Percentiles rank a stretch among this genome's conserved stretches.
Evolutionary conservation across 2,113 vertebrate genomes (phyloP).

Genomic region (Notothenia coriiceps): DNA sequence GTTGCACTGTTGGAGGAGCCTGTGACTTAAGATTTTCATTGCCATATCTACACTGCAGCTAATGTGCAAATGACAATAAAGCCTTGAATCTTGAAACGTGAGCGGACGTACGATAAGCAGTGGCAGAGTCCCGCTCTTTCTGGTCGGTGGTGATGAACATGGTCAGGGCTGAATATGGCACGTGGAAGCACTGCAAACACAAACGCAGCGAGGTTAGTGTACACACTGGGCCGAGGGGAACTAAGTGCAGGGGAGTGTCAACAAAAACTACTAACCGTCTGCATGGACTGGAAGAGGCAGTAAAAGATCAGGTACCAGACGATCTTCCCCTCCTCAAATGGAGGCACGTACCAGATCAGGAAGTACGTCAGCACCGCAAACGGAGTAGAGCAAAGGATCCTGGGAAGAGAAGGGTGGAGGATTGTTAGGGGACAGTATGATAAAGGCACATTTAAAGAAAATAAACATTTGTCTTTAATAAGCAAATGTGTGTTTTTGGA

Average conservation of each 20-base stretch:
- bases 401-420: constrained; percentile 58
- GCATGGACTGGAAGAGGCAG: constrained; percentile 95
- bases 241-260: fast-evolving
- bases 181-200: constrained; percentile 92
- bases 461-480: neutral
- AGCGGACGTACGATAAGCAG: constrained; percentile 91
- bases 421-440: neutral
- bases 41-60: no score
- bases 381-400: constrained; percentile 93
- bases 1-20: no score
- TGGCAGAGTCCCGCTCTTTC: constrained; percentile 94
- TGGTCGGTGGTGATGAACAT: constrained; percentile 98
- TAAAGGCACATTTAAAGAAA: no score
- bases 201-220: neutral
- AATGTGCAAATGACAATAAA: no score
- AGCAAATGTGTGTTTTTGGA: neutral
- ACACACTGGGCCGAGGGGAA: neutral
- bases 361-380: constrained; percentile 91
- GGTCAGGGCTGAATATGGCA: constrained; percentile 96
- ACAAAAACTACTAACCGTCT: constrained; percentile 87
- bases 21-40: no score
- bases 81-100: neutral
- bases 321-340: constrained; percentile 86
- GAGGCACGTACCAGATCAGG: constrained; percentile 94
- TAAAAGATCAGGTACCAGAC: constrained; percentile 96